Evolutionary conservation across 2,888 invertebrate genomes (phyloP), one percentile per base, ranked within the genome.

Genomic region (Scelioninae gen. 1): DNA sequence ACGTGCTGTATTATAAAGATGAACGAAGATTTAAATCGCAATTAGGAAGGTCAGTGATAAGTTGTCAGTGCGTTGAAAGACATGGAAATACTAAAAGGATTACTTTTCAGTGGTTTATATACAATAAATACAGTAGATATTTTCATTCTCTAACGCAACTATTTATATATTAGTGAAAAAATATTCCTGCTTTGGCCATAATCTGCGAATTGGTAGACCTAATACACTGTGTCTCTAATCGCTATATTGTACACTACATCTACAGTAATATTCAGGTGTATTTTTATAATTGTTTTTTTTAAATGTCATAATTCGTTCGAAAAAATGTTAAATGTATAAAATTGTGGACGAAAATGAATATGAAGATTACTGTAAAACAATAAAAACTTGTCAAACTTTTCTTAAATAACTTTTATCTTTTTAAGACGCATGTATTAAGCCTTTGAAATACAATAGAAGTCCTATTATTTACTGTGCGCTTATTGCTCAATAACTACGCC

Each of bases 91-190:
- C 80, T 87, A 80, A 79, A 71, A 16, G 40, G 13, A 79, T 79
- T 66, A 38, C 7, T 81, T 77, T 83, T 84, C 75, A 79, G 85
- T 85, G 86, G 85, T 84, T 87, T 89, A 90, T 90, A 69, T 90
- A 90, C 89, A 90, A 85, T 88, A 88, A 86, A 87, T 89, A 90
- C 86, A 90, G 89, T 89, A 88, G 84, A 89, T 84, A 68, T 62
- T 56, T 74, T 60, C 77, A 43, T 76, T 32, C 51, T 51, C 65
- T 34, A 56, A 53, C 34, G 74, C 82, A 82, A 85, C 87, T 90
- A 89, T 87, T 88, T n/a, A n/a, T n/a, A n/a, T 90, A 89, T 90
- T 88, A 91, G 90, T 91, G 91, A 89, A 91, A 92, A 92, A 92
- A 91, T 91, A 92, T 91, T 90, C 90, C 90, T 91, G 91, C 91